Conservation (phyloP, 2,888 invertebrate species). For the Drosophila pseudotalamancana region DNA sequence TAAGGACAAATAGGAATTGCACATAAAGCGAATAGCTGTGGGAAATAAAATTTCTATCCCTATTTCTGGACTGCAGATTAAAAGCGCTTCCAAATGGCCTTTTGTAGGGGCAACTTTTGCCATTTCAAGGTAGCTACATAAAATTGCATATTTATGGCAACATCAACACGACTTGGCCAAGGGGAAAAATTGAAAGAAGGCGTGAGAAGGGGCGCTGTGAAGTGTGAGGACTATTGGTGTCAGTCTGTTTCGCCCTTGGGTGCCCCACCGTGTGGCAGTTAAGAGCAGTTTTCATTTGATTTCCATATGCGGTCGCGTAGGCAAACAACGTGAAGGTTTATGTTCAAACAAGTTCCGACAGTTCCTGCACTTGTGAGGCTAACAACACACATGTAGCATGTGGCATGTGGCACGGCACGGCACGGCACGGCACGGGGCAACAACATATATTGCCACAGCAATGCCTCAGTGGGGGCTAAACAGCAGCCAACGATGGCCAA, state of each 20-base stretch:
- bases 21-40: neutral
- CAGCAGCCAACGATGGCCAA: conserved; percentile 24
- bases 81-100: conserved; percentile 10
- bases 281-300: conserved; percentile 55
- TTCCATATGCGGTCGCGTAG: conserved; percentile 47
- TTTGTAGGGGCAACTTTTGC: conserved; percentile 7
- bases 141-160: conserved; percentile 59
- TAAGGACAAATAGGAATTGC: neutral
- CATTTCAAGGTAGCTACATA: conserved; percentile 33
- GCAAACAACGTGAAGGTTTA: conserved; percentile 36
- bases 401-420: neutral
- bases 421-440: too few species aligned
- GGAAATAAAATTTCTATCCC: neutral
- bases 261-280: conserved; percentile 13
- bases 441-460: conserved; percentile 41
- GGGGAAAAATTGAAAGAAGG: neutral
- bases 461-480: conserved; percentile 16
- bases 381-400: conserved; percentile 31
- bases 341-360: conserved; percentile 6
- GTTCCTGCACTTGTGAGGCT: conserved; percentile 17
- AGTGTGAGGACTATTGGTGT: conserved; percentile 24
- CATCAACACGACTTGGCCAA: neutral
- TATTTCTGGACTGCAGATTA: conserved; percentile 14
- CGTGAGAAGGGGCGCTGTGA: neutral
- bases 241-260: conserved; percentile 43